Percentiles rank a stretch among this genome's conserved stretches.
These are phyloP conservation scores for Chymomyza fuscimana DNA, from an alignment of 2,888 invertebrate genomes.

Conservation along the genomic window DNA sequence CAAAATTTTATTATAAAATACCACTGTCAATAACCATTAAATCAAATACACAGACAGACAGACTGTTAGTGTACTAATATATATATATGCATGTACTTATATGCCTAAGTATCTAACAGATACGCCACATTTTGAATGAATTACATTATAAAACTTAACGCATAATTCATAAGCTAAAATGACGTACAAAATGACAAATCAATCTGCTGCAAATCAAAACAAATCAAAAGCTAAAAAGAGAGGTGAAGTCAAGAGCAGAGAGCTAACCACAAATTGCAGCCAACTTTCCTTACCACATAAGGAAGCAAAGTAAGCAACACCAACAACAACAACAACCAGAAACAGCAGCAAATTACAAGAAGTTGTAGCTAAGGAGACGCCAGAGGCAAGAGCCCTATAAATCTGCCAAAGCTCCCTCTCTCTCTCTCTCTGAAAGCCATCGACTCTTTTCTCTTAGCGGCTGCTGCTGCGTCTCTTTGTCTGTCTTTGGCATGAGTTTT, in stretches of 20 bases:
- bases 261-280: background rate
- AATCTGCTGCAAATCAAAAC: constrained; percentile 67
- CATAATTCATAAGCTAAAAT: constrained; percentile 10
- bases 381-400: constrained; percentile 11
- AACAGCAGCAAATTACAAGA: constrained; percentile 65
- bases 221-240: background rate
- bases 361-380: constrained; percentile 31
- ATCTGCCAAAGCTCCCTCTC: constrained; percentile 11
- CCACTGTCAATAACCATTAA: constrained; percentile 61
- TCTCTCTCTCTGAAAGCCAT: background rate
- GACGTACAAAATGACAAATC: constrained; percentile 59
- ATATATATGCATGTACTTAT: background rate
- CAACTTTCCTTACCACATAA: constrained; percentile 54
- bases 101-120: constrained; percentile 35
- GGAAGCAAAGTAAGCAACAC: constrained; percentile 56
- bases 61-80: background rate
- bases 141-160: background rate
- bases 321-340: constrained; percentile 51
- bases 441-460: background rate
- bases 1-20: constrained; percentile 46
- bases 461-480: background rate
- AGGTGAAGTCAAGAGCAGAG: background rate
- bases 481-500: constrained; percentile 24
- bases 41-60: constrained; percentile 42
- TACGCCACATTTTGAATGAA: constrained; percentile 36